Evolutionary conservation across 2,113 vertebrate species (phyloP).

Genomic region (Pachypanchax playfairii): DNA sequence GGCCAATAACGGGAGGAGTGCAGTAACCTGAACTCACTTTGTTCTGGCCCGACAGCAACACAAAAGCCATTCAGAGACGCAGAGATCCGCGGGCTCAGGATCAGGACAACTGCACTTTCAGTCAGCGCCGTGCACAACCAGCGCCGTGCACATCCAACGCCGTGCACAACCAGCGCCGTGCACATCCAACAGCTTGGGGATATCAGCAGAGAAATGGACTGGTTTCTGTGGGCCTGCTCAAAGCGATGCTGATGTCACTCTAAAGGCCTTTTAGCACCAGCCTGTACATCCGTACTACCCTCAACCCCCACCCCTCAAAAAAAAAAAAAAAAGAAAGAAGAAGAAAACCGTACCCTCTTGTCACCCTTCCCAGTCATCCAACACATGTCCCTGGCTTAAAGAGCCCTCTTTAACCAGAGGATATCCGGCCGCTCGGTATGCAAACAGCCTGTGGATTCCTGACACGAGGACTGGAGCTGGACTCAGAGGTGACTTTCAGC

Average conservation of each 20-base stretch:
- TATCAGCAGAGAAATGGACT: slow-evolving; percentile 36
- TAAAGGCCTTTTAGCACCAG: slow-evolving; percentile 53
- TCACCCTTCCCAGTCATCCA: slow-evolving; percentile 45
- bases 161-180: slow-evolving; percentile 9
- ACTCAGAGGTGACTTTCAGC: slow-evolving; percentile 74
- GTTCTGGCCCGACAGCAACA: slow-evolving; percentile 68
- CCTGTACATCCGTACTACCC: slow-evolving; percentile 40
- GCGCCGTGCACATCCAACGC: not conserved
- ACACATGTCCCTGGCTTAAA: slow-evolving; percentile 73
- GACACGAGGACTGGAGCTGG: slow-evolving; percentile 59
- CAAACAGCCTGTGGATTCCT: slow-evolving; percentile 73
- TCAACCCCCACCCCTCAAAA: slow-evolving; percentile 13
- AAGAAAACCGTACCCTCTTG: slow-evolving; percentile 7
- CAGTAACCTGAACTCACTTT: slow-evolving; percentile 76
- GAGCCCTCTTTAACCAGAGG: slow-evolving; percentile 74
- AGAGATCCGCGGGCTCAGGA: slow-evolving; percentile 40
- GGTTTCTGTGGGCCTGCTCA: slow-evolving; percentile 35
- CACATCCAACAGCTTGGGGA: too few species aligned
- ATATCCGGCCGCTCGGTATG: slow-evolving; percentile 74
- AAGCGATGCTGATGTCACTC: slow-evolving; percentile 62
- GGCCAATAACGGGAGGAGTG: slow-evolving; percentile 70
- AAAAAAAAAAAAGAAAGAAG: slow-evolving; percentile 15
- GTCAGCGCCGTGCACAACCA: not conserved
- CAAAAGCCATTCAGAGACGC: slow-evolving; percentile 72
- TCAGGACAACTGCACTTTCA: slow-evolving; percentile 54